Conservation (phyloP, 2,113 vertebrate species). For the Etheostoma spectabile region DNA sequence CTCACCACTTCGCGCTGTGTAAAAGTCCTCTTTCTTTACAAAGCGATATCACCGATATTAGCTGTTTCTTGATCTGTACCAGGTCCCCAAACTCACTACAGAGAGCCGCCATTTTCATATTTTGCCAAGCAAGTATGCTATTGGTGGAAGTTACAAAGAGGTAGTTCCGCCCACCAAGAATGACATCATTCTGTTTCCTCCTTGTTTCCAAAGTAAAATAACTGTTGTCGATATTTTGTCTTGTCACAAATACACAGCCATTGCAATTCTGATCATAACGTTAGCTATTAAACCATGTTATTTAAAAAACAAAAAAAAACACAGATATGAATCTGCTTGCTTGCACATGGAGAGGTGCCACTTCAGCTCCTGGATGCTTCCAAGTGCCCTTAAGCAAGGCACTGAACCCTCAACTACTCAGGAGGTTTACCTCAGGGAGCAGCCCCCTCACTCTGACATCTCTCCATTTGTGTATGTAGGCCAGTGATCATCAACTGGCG, state of each 20-base stretch:
- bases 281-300: too few relatives aligned
- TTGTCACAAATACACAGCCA: background rate
- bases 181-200: conserved; percentile 25
- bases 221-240: background rate
- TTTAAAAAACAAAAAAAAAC: background rate
- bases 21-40: conserved; percentile 94
- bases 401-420: too few relatives aligned
- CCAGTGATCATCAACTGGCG: too few relatives aligned
- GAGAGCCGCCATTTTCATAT: conserved; percentile 86
- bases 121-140: conserved; percentile 29
- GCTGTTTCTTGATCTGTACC: conserved; percentile 93
- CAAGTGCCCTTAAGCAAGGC: too few relatives aligned
- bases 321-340: background rate
- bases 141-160: conserved; percentile 60
- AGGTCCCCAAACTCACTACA: conserved; percentile 89
- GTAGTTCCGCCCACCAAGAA: background rate
- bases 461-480: too few relatives aligned
- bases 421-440: too few relatives aligned
- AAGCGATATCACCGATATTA: conserved; percentile 90
- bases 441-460: too few relatives aligned
- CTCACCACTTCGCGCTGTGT: conserved; percentile 97
- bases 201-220: conserved; percentile 18
- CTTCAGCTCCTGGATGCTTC: too few relatives aligned
- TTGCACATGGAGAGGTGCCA: background rate
- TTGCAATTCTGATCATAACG: background rate